phyloP scores from a whole-genome alignment of 2,888 invertebrate genomes.

The Drosophila koepferae region DNA sequence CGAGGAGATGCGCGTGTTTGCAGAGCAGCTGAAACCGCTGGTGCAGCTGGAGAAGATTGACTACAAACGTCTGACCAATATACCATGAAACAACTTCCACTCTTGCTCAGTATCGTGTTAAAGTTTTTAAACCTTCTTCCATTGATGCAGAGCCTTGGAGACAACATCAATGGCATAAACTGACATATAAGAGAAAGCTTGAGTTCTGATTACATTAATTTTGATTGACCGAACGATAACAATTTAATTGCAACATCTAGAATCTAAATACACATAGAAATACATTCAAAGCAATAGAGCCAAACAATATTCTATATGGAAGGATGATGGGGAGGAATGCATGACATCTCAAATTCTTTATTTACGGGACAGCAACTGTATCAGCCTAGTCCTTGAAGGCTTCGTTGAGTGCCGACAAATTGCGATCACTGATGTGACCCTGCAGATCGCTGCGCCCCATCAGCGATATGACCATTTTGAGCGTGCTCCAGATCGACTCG shows the following conservation, averaged over 20 bases:
- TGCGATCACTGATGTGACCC: conserved; percentile 87
- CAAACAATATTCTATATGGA: background rate
- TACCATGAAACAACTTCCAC: conserved; percentile 67
- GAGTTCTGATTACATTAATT: background rate
- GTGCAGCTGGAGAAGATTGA: conserved; percentile 97
- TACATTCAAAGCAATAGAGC: conserved; percentile 14
- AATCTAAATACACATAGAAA: conserved; percentile 23
- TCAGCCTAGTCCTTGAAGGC: conserved; percentile 83
- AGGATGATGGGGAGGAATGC: conserved; percentile 27
- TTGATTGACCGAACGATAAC: conserved; percentile 18
- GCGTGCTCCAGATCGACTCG: conserved; percentile 96
- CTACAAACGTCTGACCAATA: conserved; percentile 89
- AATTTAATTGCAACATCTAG: conserved; percentile 21
- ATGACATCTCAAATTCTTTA: conserved; percentile 2
- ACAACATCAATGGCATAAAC: background rate
- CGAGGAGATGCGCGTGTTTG: conserved; percentile 97
- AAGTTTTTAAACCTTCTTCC: background rate
- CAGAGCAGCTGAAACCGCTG: conserved; percentile 96
- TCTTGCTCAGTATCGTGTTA: background rate
- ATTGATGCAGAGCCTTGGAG: background rate
- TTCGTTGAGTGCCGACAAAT: conserved; percentile 88
- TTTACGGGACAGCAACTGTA: conserved; percentile 14
- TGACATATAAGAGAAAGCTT: background rate
- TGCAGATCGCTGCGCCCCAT: conserved; percentile 90
- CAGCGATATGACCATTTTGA: conserved; percentile 94